Conservation (phyloP, 30 jellyfish, hydroid and myxozoan species). For the Aurelia aurita region DNA sequence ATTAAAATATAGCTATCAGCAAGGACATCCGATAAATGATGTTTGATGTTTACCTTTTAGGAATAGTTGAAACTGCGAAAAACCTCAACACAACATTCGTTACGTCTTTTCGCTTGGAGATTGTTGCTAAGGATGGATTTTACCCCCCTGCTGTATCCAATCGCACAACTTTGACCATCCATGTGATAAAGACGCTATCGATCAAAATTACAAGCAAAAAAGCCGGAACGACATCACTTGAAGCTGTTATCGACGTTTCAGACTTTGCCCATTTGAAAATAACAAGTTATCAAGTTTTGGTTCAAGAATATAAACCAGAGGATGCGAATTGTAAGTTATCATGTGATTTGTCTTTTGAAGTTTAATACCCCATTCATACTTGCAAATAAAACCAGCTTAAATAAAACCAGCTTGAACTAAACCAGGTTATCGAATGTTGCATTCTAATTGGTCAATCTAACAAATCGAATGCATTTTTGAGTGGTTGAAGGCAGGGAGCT, state of each 20-base stretch:
- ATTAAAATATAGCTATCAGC: no score
- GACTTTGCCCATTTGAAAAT: constrained; percentile 66
- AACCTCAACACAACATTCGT: constrained; percentile 47
- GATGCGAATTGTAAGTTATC: constrained; percentile 67
- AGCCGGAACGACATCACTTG: constrained; percentile 70
- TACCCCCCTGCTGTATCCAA: constrained; percentile 76
- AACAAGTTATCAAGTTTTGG: constrained; percentile 55
- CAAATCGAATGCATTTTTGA: no score
- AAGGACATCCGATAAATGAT: no score
- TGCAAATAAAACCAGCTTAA: no score
- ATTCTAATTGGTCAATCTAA: no score
- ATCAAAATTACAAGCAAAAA: constrained; percentile 28
- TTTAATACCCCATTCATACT: no score
- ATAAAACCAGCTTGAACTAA: no score
- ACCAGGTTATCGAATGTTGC: no score
- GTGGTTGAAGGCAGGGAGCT: no score
- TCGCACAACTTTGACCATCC: constrained; percentile 39
- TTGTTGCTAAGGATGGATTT: constrained; percentile 82
- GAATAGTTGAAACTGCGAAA: constrained; percentile 62
- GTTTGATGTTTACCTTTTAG: constrained; percentile 25
- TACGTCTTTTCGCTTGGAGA: constrained; percentile 42
- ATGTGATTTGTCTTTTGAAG: background rate
- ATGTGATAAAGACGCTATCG: constrained; percentile 69
- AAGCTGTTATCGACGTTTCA: constrained; percentile 51
- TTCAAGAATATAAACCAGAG: constrained; percentile 73